Conservation (phyloP, 2,797 vertebrate species). For the Trichosurus vulpecula region DNA sequence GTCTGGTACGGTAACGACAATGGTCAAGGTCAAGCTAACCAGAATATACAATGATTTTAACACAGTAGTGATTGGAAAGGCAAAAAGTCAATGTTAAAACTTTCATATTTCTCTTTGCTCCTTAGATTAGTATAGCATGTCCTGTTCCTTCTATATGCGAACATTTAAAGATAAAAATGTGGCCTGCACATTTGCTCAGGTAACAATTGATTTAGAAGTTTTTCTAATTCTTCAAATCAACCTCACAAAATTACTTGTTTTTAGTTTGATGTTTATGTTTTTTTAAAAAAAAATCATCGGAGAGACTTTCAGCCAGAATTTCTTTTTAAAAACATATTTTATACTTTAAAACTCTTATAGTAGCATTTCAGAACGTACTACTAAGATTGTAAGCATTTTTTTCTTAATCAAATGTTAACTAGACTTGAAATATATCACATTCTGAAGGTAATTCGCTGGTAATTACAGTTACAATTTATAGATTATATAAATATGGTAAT, state of each 20-base stretch:
- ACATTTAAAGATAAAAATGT: conserved; percentile 12
- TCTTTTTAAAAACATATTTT: conserved; percentile 21
- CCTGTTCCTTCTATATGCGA: background rate
- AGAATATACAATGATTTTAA: background rate
- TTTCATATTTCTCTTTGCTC: background rate
- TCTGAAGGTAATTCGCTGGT: conserved; percentile 8
- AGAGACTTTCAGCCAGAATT: conserved; percentile 17
- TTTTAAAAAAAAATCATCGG: background rate
- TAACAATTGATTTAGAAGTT: conserved; percentile 43
- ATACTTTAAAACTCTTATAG: conserved; percentile 38
- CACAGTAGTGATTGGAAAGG: background rate
- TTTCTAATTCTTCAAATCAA: conserved; percentile 30
- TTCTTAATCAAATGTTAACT: conserved; percentile 29
- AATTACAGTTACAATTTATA: conserved; percentile 31
- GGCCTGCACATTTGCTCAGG: background rate
- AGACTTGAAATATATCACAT: conserved; percentile 25
- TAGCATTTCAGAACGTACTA: conserved; percentile 43
- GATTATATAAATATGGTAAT: conserved; percentile 35
- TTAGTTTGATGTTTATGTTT: conserved; percentile 46
- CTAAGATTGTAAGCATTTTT: conserved; percentile 27
- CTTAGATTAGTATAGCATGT: conserved; percentile 17
- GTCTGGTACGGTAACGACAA: background rate
- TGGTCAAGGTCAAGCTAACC: background rate
- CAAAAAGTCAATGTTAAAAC: background rate
- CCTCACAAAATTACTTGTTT: conserved; percentile 29